Base-by-base conservation (phyloP, 2,113 vertebrate species). In the Neolamprologus variostigma region DNA sequence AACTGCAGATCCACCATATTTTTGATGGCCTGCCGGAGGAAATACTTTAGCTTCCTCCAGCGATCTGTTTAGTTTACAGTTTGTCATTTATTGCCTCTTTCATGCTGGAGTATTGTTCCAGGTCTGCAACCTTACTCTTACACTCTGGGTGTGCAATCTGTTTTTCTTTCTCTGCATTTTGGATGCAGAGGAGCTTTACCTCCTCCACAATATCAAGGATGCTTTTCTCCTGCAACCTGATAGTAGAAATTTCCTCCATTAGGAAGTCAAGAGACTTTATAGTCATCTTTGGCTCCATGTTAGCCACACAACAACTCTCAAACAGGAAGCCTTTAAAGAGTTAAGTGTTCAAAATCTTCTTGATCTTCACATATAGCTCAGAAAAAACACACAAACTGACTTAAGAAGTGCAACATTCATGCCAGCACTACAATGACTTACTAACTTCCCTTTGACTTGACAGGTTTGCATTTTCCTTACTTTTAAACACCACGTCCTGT, bases 301-400 rank as follows among this genome's bases (percentile, higher is more conserved):
- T 66, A 21, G 17, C 61, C 17, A 13, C 61, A 37, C 17, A 66
- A 12, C 61, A 37, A 66, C 31, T 35, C 31, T n/a, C 9, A 63
- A 63, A 35, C 59, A 63, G 31, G 59, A 63, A 63, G 31, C 17
- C 9, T 42, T 81, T 76, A 26, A 73, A 73, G 4, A 26, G 23
- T 28, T 76, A 0, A 19, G 0, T 17, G 21, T 73, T 0, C 37
- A 26, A 28, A 28, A 47, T 47, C 23, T 3, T 17, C 14, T 47
- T 47, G 40, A 28, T 76, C 3, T 47, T 76, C 68, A 76, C 40
- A 47, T 76, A 3, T 47, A 3, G 8, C 40, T 4, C 14, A 45
- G 68, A 26, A 23, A 11, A 73, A 45, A 28, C 21, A 47, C 6
- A 47, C 42, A 47, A 12, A 23, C 37, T 23, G n/a, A 42, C 37